Base-by-base conservation (phyloP, 2,113 vertebrate species). In the Aphelocoma coerulescens region DNA sequence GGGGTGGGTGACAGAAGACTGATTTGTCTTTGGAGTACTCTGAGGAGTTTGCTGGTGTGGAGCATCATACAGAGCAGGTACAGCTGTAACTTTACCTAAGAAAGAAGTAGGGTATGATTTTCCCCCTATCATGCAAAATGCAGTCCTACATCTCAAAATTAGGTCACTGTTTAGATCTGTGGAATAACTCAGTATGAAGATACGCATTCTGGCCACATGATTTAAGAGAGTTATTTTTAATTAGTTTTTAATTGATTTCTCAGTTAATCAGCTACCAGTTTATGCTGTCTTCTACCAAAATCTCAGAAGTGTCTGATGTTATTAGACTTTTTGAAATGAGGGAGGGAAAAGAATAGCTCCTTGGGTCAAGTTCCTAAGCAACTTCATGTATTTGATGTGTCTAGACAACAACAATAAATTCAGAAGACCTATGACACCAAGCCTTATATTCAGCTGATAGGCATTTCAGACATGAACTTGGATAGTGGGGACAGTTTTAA, bases 81-180 rank as follows among this genome's bases (percentile, higher is more conserved):
- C 62, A 88, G 98, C 89, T 35, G 97, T 80, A 51, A 94, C 97
- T 52, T 98, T 67, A 88, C 97, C 98, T 98, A 93, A 76, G 32
- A 41, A 93, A 85, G 46, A 55, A 88, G n/a, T 10, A 78, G 14
- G 8, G 20, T 59, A 28, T 35, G 35, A 49, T 62, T 59, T 63
- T 88, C 49, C 52, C 49, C 13, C 55, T 52, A 30, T 21, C 55
- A 55, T 41, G 39, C 14, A 44, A 59, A 81, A 41, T 15, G 4
- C 43, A 75, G 33, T 37, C 27, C 28, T 72, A 23, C 27, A 41
- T 48, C 43, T 85, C 55, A 91, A 81, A 86, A 87, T n/a, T 69
- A 76, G 62, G 72, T 79, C 74, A 69, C 32, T 72, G n/a, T 78
- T 96, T 48, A 74, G 39, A 95, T 76, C 28, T 75, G 7, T 39